Evolutionary conservation across 2,113 vertebrate species (phyloP).

Genomic region (Anarhynchus alexandrinus): DNA sequence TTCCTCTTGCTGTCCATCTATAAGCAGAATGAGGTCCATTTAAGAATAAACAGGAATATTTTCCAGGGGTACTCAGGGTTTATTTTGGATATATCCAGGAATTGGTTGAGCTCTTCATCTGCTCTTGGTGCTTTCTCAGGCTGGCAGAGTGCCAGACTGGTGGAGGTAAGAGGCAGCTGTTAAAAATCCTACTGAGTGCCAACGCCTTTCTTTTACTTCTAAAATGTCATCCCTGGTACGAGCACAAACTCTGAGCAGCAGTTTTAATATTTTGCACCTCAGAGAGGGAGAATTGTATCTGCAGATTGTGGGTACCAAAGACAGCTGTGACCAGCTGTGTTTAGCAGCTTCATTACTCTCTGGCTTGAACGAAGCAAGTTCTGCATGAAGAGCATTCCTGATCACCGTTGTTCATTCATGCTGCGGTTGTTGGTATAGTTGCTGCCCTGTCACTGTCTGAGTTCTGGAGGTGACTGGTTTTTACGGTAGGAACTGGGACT

Average conservation of each 20-base stretch:
- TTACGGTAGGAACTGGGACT: neutral
- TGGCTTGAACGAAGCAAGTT: neutral
- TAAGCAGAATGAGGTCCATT: neutral
- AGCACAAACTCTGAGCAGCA: neutral
- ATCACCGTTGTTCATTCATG: fast-evolving
- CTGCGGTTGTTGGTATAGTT: neutral
- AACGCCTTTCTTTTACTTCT: fast-evolving
- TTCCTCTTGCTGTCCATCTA: neutral
- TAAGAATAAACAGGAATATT: neutral
- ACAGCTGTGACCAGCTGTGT: neutral
- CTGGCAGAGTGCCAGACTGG: neutral
- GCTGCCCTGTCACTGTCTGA: neutral
- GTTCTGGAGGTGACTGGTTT: neutral
- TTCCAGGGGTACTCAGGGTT: neutral
- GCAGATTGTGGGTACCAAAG: neutral
- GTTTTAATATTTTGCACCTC: neutral
- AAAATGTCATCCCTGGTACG: neutral
- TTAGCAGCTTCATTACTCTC: neutral
- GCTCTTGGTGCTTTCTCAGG: neutral
- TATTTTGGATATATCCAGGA: neutral
- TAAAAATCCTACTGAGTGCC: neutral
- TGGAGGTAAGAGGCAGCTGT: neutral
- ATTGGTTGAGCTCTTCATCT: neutral
- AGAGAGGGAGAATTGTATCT: neutral
- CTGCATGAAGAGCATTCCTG: neutral